Evolutionary conservation across 2,797 vertebrate genomes (phyloP).

Genomic region (Labeo calbasu): DNA sequence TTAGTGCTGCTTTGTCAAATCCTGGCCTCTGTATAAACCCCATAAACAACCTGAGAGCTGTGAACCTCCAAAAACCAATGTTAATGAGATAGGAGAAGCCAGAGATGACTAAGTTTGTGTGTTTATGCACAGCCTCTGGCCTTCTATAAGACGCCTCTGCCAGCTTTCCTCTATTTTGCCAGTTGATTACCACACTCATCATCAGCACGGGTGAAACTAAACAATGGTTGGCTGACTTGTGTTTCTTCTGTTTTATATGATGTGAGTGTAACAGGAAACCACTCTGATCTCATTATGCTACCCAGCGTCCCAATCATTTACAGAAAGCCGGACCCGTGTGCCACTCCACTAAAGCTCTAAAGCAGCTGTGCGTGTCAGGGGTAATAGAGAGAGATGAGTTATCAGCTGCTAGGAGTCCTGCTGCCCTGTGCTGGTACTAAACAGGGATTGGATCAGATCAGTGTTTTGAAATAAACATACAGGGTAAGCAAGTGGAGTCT

Average conservation of each 20-base stretch:
- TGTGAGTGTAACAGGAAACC: slow-evolving; percentile 70
- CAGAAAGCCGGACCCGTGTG: slow-evolving; percentile 64
- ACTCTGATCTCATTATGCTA: slow-evolving; percentile 73
- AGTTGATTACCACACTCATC: slow-evolving; percentile 31
- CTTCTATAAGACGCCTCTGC: slow-evolving; percentile 1
- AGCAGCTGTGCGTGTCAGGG: slow-evolving; percentile 69
- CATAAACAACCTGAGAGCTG: slow-evolving; percentile 10
- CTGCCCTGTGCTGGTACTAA: slow-evolving; percentile 57
- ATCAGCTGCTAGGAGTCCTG: slow-evolving; percentile 67
- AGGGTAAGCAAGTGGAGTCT: not conserved
- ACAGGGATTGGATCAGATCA: slow-evolving; percentile 18
- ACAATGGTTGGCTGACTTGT: slow-evolving; percentile 61
- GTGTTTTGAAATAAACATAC: slow-evolving; percentile 52
- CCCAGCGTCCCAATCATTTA: slow-evolving; percentile 71
- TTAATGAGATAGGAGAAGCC: slow-evolving; percentile 33
- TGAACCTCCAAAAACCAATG: not conserved
- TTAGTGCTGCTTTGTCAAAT: slow-evolving; percentile 6
- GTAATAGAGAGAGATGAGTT: slow-evolving; percentile 69
- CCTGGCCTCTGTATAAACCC: slow-evolving; percentile 12
- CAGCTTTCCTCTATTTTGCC: slow-evolving; percentile 17
- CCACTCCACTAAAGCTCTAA: slow-evolving; percentile 66
- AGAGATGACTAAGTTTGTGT: slow-evolving; percentile 34
- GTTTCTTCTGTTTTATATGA: slow-evolving; percentile 71
- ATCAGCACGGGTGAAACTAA: slow-evolving; percentile 63
- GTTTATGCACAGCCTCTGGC: slow-evolving; percentile 11